A percentile compares a stretch with the other conserved stretches of the same genome.
phyloP scores from a whole-genome alignment of 1,140 invertebrate genomes.

The Thrips palmi region DNA sequence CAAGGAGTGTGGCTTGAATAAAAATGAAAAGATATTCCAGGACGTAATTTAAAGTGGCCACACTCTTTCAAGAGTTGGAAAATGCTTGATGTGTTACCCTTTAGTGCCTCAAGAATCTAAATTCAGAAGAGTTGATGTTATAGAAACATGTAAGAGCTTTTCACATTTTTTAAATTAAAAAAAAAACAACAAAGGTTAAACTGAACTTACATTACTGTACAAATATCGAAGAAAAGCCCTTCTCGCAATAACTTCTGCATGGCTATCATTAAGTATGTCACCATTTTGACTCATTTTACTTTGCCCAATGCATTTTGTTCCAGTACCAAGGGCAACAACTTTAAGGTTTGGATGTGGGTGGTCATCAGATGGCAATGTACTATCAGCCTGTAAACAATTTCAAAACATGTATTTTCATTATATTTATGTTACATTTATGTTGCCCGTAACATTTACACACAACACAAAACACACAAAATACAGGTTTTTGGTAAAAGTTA shows the following conservation, averaged over 20 bases:
- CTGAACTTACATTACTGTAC: conserved; percentile 27
- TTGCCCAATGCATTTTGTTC: conserved; percentile 76
- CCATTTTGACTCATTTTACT: conserved; percentile 45
- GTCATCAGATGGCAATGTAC: conserved; percentile 16
- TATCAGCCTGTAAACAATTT: not conserved
- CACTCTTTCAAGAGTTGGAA: not conserved
- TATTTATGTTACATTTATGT: conserved; percentile 6
- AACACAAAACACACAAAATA: not conserved
- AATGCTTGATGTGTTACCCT: not conserved
- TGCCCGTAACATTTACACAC: not conserved
- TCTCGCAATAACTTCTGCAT: conserved; percentile 74
- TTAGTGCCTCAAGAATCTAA: conserved; percentile 5
- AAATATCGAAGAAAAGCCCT: conserved; percentile 64
- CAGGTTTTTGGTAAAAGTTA: conserved; percentile 7
- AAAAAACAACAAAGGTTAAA: too few relatives aligned
- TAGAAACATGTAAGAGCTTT: conserved; percentile 2
- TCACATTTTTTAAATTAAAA: conserved; percentile 25
- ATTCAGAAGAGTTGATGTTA: not conserved
- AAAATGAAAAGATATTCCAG: conserved; percentile 59
- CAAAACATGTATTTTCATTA: conserved; percentile 8
- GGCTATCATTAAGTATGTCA: conserved; percentile 66
- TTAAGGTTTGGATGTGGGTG: conserved; percentile 22
- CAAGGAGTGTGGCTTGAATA: conserved; percentile 77
- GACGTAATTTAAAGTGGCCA: conserved; percentile 24
- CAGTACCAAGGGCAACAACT: conserved; percentile 67